A percentile compares a stretch with the other conserved stretches of the same genome.
Evolutionary conservation across 2,888 invertebrate species (phyloP).

Genomic region (Drosophila flavopinicola): DNA sequence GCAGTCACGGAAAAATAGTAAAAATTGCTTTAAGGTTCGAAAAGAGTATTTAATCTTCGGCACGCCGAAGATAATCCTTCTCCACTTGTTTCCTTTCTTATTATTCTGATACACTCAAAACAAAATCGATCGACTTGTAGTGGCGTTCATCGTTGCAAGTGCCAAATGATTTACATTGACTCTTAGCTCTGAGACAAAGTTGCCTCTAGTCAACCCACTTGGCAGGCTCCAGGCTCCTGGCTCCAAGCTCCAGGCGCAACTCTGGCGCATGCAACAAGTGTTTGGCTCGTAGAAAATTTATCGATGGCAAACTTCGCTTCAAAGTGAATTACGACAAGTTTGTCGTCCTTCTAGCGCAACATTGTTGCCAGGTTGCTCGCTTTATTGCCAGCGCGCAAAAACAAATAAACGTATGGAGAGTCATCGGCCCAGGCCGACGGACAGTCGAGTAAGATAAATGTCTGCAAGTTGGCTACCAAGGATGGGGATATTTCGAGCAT

Average conservation of each 20-base stretch:
- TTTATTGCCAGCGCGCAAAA: constrained; percentile 36
- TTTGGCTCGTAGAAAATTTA: constrained; percentile 65
- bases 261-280: constrained; percentile 66
- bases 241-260: background rate
- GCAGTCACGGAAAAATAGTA: too few species aligned
- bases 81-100: background rate
- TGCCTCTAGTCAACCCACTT: constrained; percentile 11
- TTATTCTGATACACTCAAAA: background rate
- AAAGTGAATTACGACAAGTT: constrained; percentile 77
- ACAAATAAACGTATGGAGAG: constrained; percentile 45
- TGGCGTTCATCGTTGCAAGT: too few species aligned
- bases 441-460: constrained; percentile 68
- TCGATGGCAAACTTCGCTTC: constrained; percentile 68
- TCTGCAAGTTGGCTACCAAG: constrained; percentile 38
- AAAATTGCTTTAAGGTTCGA: too few species aligned
- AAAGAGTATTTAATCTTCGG: too few species aligned
- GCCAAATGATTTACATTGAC: constrained; percentile 44
- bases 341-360: constrained; percentile 24
- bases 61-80: too few species aligned
- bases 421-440: constrained; percentile 33
- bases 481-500: constrained; percentile 12
- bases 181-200: constrained; percentile 17
- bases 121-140: background rate
- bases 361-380: constrained; percentile 30
- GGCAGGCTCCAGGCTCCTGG: too few species aligned